Evolutionary conservation across 2,888 invertebrate species (phyloP), one percentile per base, ranked within the genome.

Genomic region (Mythimna loreyi): DNA sequence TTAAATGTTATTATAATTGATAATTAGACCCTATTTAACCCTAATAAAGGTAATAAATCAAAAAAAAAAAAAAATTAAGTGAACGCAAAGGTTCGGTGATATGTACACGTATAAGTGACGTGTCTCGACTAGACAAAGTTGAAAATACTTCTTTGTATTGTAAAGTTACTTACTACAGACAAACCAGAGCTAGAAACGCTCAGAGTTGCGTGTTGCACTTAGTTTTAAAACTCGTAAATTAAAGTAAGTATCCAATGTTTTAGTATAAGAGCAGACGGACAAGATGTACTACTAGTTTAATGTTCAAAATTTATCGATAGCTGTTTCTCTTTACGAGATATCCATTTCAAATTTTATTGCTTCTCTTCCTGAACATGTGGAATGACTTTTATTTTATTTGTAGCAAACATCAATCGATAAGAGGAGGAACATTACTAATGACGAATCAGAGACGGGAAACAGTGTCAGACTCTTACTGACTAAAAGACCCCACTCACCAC

Each of bases 151-250:
- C 8, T 45, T n/a, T 7, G 8, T 8, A 45, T 0, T 7, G 8
- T 8, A 45, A 0, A 45, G 43, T n/a, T 8, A 45, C 43, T 45
- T 7, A 45, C 16, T 52, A 21, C 40, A 36, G 40, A 19, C 9
- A 28, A 25, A n/a, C n/a, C 9, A 21, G 40, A 65, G 13, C 3
- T 59, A 33, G 0, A 21, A 43, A 59, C 28, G 13, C 55, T 11
- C 13, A 30, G 60, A 50, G 50, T 45, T 59, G 11, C 25, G 16
- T 55, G 33, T 8, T 61, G 21, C 36, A 58, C 21, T 19, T 53
- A 21, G 43, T 57, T 55, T n/a, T 21, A 21, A 13, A 63, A 50
- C 13, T 63, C 61, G 19, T 74, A 79, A 79, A 50, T 79, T 61
- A 53, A 63, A 67, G 23, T 57, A 67, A 62, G 50, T 59, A 67